These are phyloP conservation scores for Ellobium chinense DNA, from an alignment of 2,888 invertebrate species.

Conservation along the genomic window DNA sequence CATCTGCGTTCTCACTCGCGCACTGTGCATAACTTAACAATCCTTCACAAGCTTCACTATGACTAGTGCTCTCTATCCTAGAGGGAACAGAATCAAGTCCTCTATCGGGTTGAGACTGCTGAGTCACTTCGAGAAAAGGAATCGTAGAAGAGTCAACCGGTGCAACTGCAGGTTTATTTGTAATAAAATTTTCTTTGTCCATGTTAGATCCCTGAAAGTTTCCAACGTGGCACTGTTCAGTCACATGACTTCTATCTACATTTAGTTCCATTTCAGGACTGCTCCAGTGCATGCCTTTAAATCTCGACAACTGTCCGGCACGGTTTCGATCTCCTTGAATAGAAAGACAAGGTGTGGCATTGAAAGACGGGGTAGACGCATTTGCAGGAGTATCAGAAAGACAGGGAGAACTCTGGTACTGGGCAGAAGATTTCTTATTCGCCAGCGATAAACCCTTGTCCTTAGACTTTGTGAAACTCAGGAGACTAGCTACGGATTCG, in stretches of 20 bases:
- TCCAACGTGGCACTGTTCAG: not conserved
- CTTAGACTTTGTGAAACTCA: not conserved
- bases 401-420: conserved; percentile 6
- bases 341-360: not conserved
- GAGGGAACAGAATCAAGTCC: not conserved
- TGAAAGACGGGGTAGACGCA: not conserved
- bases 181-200: not conserved
- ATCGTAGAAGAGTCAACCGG: not conserved
- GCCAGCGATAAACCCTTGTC: not conserved
- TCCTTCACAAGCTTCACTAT: not conserved
- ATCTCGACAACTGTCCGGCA: not conserved
- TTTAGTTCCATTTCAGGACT: not conserved
- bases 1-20: not conserved
- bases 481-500: conserved; percentile 10
- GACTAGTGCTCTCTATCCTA: not conserved
- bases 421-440: not conserved
- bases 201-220: not conserved
- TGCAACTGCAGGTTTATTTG: not conserved
- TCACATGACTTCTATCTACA: too few relatives aligned
- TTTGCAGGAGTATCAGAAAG: not conserved
- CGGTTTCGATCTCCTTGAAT: too few relatives aligned
- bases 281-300: not conserved
- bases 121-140: not conserved
- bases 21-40: not conserved
- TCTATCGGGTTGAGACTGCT: not conserved